Evolutionary conservation across 2,797 vertebrate genomes (phyloP), one percentile per base, ranked within the genome.

Genomic region (Alosa sapidissima): DNA sequence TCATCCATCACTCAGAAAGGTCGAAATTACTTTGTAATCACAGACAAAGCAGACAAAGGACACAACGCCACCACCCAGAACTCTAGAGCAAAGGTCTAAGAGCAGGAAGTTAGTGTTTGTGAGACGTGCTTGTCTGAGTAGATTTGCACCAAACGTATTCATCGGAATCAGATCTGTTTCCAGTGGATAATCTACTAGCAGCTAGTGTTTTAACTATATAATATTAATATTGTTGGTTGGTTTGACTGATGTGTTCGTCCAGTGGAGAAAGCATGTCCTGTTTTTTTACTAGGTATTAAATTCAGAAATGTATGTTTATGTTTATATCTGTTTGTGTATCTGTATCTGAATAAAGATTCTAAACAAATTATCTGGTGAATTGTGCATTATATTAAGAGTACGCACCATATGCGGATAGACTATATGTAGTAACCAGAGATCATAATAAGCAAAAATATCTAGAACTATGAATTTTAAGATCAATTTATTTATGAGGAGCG

Each of bases 11-110:
- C 96, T 33, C 94, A 92, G 5, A 98, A 96, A 93, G 96, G 96
- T 89, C 97, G 94, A 89, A 99, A 99, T 93, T 94, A 96, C 89
- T 99, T 99, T 93, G 96, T 95, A 90, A 95, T 99, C 89, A 96
- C 92, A 89, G 97, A 99, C 82, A 98, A 95, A 89, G 93, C 91
- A 89, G 97, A 99, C 82, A 98, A 95, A 89, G 93, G 91, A 86
- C 33, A 86, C 54, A 72, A 85, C 14, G 33, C 84, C 55, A 49
- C 90, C 13, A 86, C 88, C 87, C 91, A 89, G 85, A 90, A 87
- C 68, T 82, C 41, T 82, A 65, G 90, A 87, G 87, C 87, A 89
- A 58, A 93, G 87, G 84, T 78, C 72, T 78, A 85, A 86, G 41
- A 9, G 51, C 33, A 19, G 10, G 13, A 47, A 45, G 4, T 47